phyloP scores from a whole-genome alignment of 92 coral and sea anemone genomes.

The Palythoa heliodiscus region DNA sequence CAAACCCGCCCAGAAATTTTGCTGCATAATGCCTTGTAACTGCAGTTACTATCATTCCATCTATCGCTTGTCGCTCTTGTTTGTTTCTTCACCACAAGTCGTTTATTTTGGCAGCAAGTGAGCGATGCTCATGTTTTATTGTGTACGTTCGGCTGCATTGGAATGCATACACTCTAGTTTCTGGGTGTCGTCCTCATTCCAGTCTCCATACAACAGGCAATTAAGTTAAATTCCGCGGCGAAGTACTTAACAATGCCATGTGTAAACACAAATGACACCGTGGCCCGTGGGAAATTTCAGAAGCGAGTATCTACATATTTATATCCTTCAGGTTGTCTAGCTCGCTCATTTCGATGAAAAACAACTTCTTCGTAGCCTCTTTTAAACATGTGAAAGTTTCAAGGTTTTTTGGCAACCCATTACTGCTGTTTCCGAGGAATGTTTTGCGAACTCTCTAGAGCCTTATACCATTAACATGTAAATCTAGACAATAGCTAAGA shows the following conservation, averaged over 20 bases:
- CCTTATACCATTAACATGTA: slow-evolving; percentile 16
- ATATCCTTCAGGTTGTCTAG: neutral
- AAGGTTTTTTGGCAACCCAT: neutral
- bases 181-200: slow-evolving; percentile 19
- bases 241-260: slow-evolving; percentile 23
- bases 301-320: slow-evolving; percentile 8
- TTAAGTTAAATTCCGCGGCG: slow-evolving; percentile 44
- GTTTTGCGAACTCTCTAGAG: slow-evolving; percentile 18
- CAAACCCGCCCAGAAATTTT: neutral
- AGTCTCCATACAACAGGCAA: slow-evolving; percentile 7
- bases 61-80: neutral
- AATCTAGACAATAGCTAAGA: slow-evolving; percentile 12
- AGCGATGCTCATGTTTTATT: neutral
- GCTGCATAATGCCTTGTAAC: neutral
- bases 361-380: neutral
- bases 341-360: neutral
- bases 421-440: neutral
- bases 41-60: neutral
- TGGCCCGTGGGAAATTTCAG: slow-evolving; percentile 41
- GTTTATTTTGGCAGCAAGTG: neutral
- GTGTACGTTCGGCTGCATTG: slow-evolving; percentile 32
- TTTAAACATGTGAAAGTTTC: neutral
- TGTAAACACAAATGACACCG: slow-evolving; percentile 21
- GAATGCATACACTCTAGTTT: slow-evolving; percentile 25
- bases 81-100: neutral